Percentiles rank a stretch among this genome's conserved stretches.
These are phyloP conservation scores for Takifugu ocellatus DNA, from an alignment of 2,797 vertebrate genomes.

Conservation along the genomic window DNA sequence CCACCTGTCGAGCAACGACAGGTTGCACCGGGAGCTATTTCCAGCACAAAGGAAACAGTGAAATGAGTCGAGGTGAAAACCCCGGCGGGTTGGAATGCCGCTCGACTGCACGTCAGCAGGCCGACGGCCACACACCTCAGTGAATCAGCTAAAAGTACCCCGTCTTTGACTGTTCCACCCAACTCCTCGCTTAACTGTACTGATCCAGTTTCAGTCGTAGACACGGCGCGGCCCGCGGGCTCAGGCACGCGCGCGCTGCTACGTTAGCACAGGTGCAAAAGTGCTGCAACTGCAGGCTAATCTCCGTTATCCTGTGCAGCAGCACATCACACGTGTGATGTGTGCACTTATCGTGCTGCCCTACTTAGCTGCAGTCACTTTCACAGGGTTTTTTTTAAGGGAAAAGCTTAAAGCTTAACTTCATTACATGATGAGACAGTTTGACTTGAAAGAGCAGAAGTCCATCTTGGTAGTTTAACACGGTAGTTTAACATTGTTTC, in stretches of 20 bases:
- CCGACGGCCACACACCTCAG: too few species aligned
- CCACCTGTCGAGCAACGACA: neutral
- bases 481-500: too few species aligned
- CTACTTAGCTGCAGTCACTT: constrained; percentile 34
- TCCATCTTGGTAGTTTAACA: too few species aligned
- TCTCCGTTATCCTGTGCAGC: neutral
- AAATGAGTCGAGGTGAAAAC: neutral
- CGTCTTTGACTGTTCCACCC: too few species aligned
- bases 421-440: neutral
- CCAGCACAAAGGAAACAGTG: neutral
- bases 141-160: too few species aligned
- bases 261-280: constrained; percentile 12
- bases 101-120: constrained; percentile 5
- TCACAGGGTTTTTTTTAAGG: neutral
- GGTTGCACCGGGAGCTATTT: neutral
- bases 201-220: neutral
- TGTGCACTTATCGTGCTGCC: constrained; percentile 4
- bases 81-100: constrained; percentile 17
- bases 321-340: neutral
- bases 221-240: neutral
- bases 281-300: constrained; percentile 19
- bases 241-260: neutral
- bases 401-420: neutral
- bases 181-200: neutral
- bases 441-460: neutral